Conservation (phyloP, 2,888 invertebrate genomes). For the Lysandra bellargus region DNA sequence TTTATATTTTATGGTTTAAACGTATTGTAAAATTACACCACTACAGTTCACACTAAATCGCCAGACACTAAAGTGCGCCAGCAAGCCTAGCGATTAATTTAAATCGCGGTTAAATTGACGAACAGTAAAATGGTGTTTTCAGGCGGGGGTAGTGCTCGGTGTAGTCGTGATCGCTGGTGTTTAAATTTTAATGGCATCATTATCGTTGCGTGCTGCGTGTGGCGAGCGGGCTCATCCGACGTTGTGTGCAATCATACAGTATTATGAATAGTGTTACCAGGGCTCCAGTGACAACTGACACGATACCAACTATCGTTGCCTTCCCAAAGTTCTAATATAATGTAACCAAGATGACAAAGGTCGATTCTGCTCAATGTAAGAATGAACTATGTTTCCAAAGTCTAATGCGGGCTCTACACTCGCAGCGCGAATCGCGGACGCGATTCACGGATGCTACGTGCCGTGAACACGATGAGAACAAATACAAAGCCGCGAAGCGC, state of each 20-base stretch:
- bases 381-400: no score
- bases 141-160: constrained; percentile 22
- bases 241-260: constrained; percentile 6
- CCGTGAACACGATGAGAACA: no score
- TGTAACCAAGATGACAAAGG: not conserved
- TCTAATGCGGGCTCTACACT: no score
- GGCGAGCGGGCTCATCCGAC: not conserved
- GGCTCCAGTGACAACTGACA: not conserved
- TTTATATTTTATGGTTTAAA: not conserved
- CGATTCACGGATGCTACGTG: no score
- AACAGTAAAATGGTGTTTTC: not conserved
- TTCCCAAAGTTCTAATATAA: not conserved
- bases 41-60: not conserved
- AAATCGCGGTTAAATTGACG: not conserved
- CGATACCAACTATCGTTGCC: not conserved
- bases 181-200: constrained; percentile 30
- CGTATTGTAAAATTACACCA: not conserved
- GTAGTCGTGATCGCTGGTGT: constrained; percentile 27
- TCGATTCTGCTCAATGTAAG: no score
- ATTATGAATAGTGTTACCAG: constrained; percentile 3
- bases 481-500: no score
- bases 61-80: not conserved
- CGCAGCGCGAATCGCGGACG: no score
- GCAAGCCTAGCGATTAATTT: not conserved
- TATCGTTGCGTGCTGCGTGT: constrained; percentile 26